Evolutionary conservation across 2,797 vertebrate species (phyloP).

Genomic region (Anas georgica): DNA sequence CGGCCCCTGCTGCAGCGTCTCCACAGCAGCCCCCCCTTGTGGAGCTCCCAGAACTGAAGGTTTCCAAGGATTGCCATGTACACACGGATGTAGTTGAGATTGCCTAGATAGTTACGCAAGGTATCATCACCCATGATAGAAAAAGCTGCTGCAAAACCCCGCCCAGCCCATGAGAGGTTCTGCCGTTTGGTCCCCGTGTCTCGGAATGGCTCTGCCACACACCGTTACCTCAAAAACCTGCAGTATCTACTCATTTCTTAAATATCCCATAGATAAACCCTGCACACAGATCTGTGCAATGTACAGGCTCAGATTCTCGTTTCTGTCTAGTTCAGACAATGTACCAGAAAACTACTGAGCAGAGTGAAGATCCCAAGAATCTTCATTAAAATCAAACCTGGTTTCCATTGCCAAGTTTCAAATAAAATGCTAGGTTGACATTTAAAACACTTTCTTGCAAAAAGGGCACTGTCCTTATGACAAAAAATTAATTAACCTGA

Average conservation of each 20-base stretch:
- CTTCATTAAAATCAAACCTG: conserved; percentile 36
- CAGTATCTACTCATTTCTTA: neutral
- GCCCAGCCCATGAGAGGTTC: neutral
- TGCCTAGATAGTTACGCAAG: neutral
- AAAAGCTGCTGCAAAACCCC: neutral
- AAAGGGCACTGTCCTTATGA: conserved; percentile 59
- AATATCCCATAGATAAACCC: neutral
- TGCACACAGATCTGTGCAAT: neutral
- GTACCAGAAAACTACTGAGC: neutral
- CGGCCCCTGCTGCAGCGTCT: fast-evolving
- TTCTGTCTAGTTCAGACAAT: neutral
- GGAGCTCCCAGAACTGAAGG: neutral
- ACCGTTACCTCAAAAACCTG: neutral
- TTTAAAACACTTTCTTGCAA: conserved; percentile 66
- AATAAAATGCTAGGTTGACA: conserved; percentile 51
- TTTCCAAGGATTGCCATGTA: neutral
- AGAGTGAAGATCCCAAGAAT: neutral
- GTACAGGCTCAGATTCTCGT: neutral
- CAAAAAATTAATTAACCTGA: conserved; percentile 68
- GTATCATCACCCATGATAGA: neutral
- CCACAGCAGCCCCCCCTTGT: neutral
- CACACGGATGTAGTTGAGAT: neutral
- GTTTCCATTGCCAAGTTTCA: conserved; percentile 30
- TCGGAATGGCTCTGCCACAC: neutral
- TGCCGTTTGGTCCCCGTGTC: neutral